Conservation (phyloP, 2,797 vertebrate genomes). For the Fistularia tabacaria region DNA sequence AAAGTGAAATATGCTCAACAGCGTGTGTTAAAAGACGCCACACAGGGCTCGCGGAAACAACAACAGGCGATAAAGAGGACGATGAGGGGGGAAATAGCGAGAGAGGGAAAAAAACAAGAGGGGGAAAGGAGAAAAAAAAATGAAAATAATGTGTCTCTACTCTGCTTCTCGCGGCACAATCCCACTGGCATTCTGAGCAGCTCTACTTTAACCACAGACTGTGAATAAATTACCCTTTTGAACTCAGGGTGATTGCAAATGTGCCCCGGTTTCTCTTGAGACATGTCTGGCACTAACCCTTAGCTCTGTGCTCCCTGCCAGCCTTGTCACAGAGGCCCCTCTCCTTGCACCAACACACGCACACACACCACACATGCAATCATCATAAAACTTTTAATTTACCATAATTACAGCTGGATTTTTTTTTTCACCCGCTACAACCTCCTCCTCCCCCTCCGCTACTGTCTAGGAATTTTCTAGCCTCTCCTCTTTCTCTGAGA, state of each 20-base stretch:
- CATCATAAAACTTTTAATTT: constrained; percentile 65
- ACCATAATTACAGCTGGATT: constrained; percentile 43
- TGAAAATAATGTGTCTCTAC: constrained; percentile 62
- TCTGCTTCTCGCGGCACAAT: constrained; percentile 55
- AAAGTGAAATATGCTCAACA: constrained; percentile 73
- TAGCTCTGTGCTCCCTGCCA: constrained; percentile 59
- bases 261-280: constrained; percentile 73
- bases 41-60: constrained; percentile 61
- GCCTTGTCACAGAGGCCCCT: constrained; percentile 57
- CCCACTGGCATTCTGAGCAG: constrained; percentile 71
- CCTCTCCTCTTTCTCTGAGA: constrained; percentile 22
- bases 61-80: constrained; percentile 54
- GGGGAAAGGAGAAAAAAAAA: constrained; percentile 30
- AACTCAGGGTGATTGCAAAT: constrained; percentile 76
- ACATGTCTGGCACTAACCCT: constrained; percentile 74
- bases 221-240: constrained; percentile 80
- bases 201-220: constrained; percentile 72
- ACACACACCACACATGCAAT: constrained; percentile 24
- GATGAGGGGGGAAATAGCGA: constrained; percentile 19
- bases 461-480: constrained; percentile 27
- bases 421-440: constrained; percentile 22
- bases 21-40: constrained; percentile 70
- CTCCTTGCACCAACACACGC: neutral
- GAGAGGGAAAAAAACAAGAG: constrained; percentile 4
- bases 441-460: neutral